Evolutionary conservation across 2,113 vertebrate genomes (phyloP).

Genomic region (Nyctereutes procyonoides): DNA sequence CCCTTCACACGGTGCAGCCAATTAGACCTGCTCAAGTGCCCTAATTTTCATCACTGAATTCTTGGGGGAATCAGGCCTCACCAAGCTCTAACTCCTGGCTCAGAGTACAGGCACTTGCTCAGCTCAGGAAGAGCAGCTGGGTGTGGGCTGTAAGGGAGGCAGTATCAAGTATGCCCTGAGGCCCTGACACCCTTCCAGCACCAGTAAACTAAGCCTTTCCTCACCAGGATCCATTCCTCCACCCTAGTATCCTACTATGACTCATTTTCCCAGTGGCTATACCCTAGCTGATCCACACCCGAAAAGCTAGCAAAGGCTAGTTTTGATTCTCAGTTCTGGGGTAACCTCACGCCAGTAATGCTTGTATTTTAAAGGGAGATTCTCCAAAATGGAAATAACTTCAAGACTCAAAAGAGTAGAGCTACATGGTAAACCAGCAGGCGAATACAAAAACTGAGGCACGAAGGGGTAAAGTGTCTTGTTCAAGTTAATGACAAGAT

Average conservation of each 20-base stretch:
- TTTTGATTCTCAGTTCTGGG: constrained; percentile 15
- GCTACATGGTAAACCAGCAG: background rate
- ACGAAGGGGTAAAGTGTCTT: background rate
- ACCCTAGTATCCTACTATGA: background rate
- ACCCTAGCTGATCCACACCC: background rate
- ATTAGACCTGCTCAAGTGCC: constrained; percentile 34
- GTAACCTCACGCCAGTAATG: constrained; percentile 8
- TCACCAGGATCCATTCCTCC: background rate
- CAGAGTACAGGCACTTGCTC: background rate
- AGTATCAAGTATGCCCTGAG: constrained; percentile 28
- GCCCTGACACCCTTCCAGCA: background rate
- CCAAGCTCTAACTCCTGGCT: constrained; percentile 27
- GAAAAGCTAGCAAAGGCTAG: constrained; percentile 52
- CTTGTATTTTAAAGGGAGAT: background rate
- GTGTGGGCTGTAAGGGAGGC: background rate
- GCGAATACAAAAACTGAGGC: background rate
- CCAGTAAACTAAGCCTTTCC: background rate
- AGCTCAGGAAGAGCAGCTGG: constrained; percentile 22
- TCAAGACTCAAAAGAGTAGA: constrained; percentile 34
- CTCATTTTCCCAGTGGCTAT: background rate
- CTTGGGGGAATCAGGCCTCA: constrained; percentile 44
- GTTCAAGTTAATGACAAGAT: constrained; percentile 44
- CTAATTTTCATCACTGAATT: constrained; percentile 72
- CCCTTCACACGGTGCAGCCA: constrained; percentile 67
- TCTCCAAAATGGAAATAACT: constrained; percentile 29